Evolutionary conservation across 2,797 vertebrate genomes (phyloP).

Genomic region (Myotis vivesi): DNA sequence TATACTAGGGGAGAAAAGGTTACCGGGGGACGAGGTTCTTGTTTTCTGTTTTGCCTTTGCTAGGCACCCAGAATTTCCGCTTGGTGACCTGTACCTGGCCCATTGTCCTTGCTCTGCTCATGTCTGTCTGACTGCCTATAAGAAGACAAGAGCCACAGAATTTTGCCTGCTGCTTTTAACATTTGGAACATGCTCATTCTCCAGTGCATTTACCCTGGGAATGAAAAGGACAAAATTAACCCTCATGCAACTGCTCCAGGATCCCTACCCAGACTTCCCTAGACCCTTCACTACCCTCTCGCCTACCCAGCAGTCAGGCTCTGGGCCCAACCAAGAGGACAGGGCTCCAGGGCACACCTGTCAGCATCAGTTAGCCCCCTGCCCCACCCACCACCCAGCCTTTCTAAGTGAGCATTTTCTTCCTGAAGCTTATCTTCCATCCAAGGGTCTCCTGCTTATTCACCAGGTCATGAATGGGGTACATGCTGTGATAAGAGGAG

Average conservation of each 20-base stretch:
- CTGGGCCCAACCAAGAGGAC: background rate
- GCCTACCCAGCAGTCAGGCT: fast-evolving
- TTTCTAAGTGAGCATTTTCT: background rate
- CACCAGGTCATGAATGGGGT: background rate
- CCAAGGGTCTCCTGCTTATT: background rate
- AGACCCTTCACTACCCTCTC: fast-evolving
- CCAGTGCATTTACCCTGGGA: background rate
- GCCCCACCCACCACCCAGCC: background rate
- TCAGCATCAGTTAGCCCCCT: no score
- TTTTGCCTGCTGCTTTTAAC: background rate
- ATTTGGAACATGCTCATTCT: background rate
- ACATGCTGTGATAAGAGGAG: background rate
- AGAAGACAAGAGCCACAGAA: background rate
- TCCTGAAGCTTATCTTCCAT: background rate
- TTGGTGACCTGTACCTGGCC: background rate
- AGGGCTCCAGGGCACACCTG: background rate
- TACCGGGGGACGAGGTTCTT: background rate
- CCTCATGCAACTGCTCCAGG: background rate
- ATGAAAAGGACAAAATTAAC: background rate
- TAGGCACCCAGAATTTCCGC: background rate
- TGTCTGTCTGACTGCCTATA: background rate
- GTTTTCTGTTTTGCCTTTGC: background rate
- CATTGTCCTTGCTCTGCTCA: background rate
- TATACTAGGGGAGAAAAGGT: background rate
- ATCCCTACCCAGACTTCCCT: background rate